A percentile compares a stretch with the other conserved stretches of the same genome.
These are phyloP conservation scores for Aspidiotus rigidus DNA, from an alignment of 2,888 invertebrate genomes.

Conservation along the genomic window DNA sequence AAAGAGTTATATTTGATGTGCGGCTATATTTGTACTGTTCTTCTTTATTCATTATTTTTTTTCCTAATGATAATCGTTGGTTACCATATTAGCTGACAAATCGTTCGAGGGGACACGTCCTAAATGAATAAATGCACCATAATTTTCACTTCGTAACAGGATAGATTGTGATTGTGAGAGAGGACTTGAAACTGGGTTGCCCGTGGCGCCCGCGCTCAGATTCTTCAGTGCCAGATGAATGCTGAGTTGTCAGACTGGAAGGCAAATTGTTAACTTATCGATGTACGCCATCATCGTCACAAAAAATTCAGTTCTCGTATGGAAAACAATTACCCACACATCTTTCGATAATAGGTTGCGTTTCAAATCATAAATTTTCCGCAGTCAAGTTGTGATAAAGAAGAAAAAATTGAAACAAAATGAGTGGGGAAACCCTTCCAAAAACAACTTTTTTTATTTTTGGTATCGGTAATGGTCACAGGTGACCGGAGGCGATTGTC, in stretches of 20 bases:
- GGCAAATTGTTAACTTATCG: not conserved
- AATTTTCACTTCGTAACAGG: slow-evolving; percentile 25
- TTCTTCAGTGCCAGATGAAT: not conserved
- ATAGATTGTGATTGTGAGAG: slow-evolving; percentile 29
- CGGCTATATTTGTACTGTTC: not conserved
- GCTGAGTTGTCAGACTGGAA: not conserved
- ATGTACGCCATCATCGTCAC: not conserved
- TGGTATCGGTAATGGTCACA: not conserved
- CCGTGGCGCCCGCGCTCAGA: slow-evolving; percentile 1
- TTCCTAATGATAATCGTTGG: slow-evolving; percentile 27
- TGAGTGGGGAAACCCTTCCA: not conserved
- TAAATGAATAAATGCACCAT: slow-evolving; percentile 28
- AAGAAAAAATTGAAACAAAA: no score
- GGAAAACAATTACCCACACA: no score
- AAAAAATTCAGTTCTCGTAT: not conserved
- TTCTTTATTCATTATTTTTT: not conserved
- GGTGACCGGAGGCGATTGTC: slow-evolving; percentile 12
- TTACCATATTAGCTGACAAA: slow-evolving; percentile 32
- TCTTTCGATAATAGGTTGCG: no score
- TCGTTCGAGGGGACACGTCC: slow-evolving; percentile 31
- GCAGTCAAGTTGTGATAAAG: no score
- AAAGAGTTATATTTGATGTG: not conserved
- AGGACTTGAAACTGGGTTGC: slow-evolving; percentile 15
- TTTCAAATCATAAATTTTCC: no score
- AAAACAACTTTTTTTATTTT: slow-evolving; percentile 21